phyloP scores from a whole-genome alignment of 92 coral and sea anemone species.

The Epizoanthus illoricatus region DNA sequence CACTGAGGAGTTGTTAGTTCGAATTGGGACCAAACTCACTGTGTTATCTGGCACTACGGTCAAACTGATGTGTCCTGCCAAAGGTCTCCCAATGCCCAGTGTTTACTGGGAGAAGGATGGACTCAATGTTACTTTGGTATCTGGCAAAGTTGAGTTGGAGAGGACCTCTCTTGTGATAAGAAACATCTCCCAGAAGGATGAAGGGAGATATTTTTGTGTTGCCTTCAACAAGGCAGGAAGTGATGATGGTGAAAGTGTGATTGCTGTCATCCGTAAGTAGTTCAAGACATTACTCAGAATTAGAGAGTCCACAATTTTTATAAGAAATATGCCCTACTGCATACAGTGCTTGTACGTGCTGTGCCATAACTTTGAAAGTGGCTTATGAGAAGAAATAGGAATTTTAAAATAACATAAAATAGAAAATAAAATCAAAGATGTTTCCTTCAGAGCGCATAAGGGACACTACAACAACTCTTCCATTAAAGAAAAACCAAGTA shows the following conservation, averaged over 20 bases:
- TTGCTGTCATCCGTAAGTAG: constrained; percentile 66
- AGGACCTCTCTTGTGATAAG: constrained; percentile 51
- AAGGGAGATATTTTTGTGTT: constrained; percentile 72
- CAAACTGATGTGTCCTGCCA: constrained; percentile 54
- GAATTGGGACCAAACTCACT: constrained; percentile 64
- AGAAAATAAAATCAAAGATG: no score
- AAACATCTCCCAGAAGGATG: constrained; percentile 54
- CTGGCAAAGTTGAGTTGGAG: constrained; percentile 4
- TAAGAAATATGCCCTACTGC: no score
- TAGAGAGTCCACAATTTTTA: no score
- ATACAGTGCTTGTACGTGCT: no score
- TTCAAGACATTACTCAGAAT: no score
- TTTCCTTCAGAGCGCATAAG: no score
- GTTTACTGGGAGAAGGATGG: constrained; percentile 67
- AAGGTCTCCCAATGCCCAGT: constrained; percentile 70
- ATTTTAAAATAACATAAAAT: no score
- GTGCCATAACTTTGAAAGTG: no score
- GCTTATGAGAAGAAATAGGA: no score
- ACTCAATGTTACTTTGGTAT: background rate
- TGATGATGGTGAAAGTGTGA: constrained; percentile 41
- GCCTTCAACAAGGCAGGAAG: constrained; percentile 84
- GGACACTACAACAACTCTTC: no score
- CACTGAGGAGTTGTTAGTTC: constrained; percentile 31
- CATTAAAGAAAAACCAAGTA: no score
- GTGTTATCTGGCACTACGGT: constrained; percentile 60